A percentile compares a stretch with the other conserved stretches of the same genome.
These are phyloP conservation scores for Acropora yongei DNA, from an alignment of 64 coral and sea anemone genomes.

Conservation along the genomic window DNA sequence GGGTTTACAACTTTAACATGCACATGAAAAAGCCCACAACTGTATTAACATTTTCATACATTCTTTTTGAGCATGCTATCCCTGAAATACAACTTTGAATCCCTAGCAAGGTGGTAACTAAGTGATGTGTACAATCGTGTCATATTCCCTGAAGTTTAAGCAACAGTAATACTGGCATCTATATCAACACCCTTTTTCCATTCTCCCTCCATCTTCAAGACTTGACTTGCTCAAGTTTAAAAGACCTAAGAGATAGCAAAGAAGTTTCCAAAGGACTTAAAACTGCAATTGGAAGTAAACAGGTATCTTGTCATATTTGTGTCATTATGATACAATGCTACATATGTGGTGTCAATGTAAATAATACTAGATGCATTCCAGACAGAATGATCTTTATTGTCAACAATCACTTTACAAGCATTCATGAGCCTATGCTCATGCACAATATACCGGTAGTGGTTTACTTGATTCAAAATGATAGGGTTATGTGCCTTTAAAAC, in stretches of 20 bases:
- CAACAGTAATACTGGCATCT: too few species aligned
- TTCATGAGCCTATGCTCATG: neutral
- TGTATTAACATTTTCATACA: too few species aligned
- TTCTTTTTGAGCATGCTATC: neutral
- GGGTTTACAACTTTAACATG: too few species aligned
- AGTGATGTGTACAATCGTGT: too few species aligned
- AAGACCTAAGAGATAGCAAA: constrained; percentile 76
- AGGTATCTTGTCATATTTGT: constrained; percentile 50
- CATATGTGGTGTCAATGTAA: too few species aligned
- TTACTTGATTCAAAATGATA: neutral
- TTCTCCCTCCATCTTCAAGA: constrained; percentile 48
- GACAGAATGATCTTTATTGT: neutral
- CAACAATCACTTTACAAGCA: neutral
- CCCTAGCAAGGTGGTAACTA: too few species aligned
- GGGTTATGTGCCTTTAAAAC: too few species aligned
- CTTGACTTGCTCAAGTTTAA: constrained; percentile 78
- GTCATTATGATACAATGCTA: neutral
- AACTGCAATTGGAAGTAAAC: constrained; percentile 91
- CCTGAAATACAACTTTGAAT: too few species aligned
- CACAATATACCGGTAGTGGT: too few species aligned
- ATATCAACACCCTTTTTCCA: neutral
- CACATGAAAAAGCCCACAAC: too few species aligned
- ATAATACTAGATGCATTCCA: too few species aligned
- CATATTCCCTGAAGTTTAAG: too few species aligned
- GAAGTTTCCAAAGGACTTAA: constrained; percentile 86